Percentiles rank a stretch among this genome's conserved stretches.
Evolutionary conservation across 2,113 vertebrate species (phyloP).

Genomic region (Montifringilla adamsi): DNA sequence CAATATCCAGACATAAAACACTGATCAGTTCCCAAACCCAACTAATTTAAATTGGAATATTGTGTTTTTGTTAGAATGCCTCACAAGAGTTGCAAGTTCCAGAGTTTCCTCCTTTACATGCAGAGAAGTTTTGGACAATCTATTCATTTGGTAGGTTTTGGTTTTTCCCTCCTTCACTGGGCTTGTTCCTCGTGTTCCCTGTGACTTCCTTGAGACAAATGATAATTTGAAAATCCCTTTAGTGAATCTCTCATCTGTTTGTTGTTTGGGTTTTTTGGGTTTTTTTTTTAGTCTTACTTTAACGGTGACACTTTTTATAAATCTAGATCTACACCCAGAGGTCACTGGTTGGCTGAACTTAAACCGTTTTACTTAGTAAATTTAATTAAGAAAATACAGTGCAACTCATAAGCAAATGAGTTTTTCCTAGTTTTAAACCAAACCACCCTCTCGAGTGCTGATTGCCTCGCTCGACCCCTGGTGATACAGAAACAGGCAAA

Average conservation of each 20-base stretch:
- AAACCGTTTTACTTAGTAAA: constrained; percentile 83
- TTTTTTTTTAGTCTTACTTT: not conserved
- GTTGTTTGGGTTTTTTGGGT: not conserved
- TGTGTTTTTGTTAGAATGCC: not conserved
- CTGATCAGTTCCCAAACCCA: not conserved
- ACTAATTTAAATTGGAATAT: not conserved
- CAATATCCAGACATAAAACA: not conserved
- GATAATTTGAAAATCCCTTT: constrained; percentile 32
- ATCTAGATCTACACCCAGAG: constrained; percentile 75
- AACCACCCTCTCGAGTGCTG: constrained; percentile 82
- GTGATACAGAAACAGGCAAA: constrained; percentile 84
- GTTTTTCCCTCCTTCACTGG: not conserved
- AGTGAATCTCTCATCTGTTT: constrained; percentile 66
- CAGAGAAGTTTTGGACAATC: not conserved
- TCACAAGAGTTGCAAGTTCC: not conserved
- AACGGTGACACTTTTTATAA: constrained; percentile 74
- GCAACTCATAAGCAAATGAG: constrained; percentile 87
- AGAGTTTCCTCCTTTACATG: not conserved
- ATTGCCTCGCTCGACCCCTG: constrained; percentile 83
- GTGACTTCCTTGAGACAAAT: constrained; percentile 30
- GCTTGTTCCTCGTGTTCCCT: constrained; percentile 24
- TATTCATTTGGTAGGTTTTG: not conserved
- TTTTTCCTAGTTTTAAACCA: constrained; percentile 82
- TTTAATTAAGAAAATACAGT: constrained; percentile 87
- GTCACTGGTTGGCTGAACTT: constrained; percentile 82